Evolutionary conservation across 2,888 invertebrate species (phyloP), one percentile per base, ranked within the genome.

Genomic region (Geophilus truncorum): DNA sequence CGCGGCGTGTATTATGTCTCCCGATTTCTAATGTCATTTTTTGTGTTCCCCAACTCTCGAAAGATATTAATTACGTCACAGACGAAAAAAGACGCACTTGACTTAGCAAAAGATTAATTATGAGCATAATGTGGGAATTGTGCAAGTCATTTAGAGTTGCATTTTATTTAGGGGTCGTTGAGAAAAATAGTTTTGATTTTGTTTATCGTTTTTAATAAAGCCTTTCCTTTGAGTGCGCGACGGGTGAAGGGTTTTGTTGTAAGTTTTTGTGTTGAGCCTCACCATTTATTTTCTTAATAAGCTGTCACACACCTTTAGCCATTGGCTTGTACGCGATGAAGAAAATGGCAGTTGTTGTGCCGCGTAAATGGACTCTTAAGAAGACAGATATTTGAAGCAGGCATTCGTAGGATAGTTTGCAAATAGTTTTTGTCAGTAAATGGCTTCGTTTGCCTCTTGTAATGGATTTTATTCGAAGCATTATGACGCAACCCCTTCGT

Each of bases 271-370:
- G 28, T 23, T 28, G 70, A 70, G 70, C 70, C 28, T 25, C 51
- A n/a, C 70, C 70, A 70, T 70, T 70, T 70, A 70, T 70, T 70
- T 28, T 28, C 70, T 70, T 70, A 70, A 70, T 70, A 70, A 70
- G 70, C 70, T 70, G 70, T 70, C 70, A 70, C 70, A 70, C 70
- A 70, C 70, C 70, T 70, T 70, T 70, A 70, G 70, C 70, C 70
- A 70, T 70, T 70, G 70, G 70, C 25, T 25, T n/a, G 25, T 15
- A 9, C 12, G 10, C 70, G 25, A 70, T 70, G 70, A 70, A 25
- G 70, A 70, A 70, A 70, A 70, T 28, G 28, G 70, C 28, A 70
- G 70, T 70, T 70, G 70, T 70, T 70, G 51, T 51, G 70, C 70
- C 28, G 12, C 25, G 25, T 70, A 70, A 70, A 70, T 70, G 70